Evolutionary conservation across 2,113 vertebrate genomes (phyloP).

Genomic region (Protobothrops flavoviridis): DNA sequence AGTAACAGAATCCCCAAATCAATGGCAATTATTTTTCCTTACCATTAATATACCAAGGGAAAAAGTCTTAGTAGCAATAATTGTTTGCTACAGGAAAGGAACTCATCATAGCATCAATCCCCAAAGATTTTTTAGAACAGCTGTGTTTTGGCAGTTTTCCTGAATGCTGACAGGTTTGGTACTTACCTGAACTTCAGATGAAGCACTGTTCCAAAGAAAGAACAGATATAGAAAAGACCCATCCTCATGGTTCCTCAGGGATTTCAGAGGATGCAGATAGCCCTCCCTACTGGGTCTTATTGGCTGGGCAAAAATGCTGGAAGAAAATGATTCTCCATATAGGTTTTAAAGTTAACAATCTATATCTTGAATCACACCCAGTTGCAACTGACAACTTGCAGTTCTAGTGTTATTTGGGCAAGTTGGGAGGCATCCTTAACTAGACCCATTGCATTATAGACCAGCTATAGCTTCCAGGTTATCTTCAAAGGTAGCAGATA

Average conservation of each 20-base stretch:
- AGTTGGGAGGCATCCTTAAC: not conserved
- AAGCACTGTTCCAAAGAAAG: not conserved
- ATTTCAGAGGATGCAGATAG: not conserved
- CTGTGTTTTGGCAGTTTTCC: not conserved
- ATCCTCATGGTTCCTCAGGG: not conserved
- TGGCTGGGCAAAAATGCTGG: not conserved
- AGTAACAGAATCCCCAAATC: not conserved
- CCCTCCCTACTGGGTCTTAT: not conserved
- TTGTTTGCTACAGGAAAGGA: not conserved
- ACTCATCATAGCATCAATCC: not conserved
- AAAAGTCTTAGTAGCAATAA: not conserved
- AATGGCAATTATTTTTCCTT: not conserved
- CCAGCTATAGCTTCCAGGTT: not conserved
- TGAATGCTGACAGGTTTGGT: not conserved
- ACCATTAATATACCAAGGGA: not conserved
- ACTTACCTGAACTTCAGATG: not conserved
- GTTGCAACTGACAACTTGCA: not conserved
- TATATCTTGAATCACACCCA: not conserved
- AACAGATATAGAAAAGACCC: not conserved
- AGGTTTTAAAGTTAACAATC: not conserved
- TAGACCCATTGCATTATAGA: not conserved
- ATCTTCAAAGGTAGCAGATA: not conserved
- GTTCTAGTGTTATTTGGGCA: not conserved
- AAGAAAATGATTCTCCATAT: not conserved
- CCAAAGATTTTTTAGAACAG: not conserved